phyloP scores from a whole-genome alignment of 2,797 vertebrate genomes.

The Cheracebus regulus region DNA sequence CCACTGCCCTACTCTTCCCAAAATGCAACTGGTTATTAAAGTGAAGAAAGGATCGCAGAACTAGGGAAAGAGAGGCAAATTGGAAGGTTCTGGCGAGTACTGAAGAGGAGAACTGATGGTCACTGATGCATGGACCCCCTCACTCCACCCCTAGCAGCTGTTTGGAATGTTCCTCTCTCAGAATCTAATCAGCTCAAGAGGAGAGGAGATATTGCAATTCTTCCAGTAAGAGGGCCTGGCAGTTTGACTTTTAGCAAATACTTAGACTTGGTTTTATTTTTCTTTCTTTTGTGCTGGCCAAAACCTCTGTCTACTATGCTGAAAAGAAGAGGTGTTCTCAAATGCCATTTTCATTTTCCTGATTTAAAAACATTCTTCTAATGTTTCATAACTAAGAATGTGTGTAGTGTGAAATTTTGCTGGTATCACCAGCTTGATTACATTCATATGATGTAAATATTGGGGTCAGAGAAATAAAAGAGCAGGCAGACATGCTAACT shows the following conservation, averaged over 20 bases:
- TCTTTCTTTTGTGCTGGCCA: background rate
- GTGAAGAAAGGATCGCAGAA: background rate
- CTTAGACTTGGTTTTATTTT: slow-evolving; percentile 20
- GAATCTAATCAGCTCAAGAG: background rate
- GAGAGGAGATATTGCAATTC: background rate
- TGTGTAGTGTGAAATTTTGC: background rate
- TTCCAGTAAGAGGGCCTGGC: background rate
- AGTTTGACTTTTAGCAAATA: background rate
- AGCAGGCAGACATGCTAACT: background rate
- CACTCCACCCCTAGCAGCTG: background rate
- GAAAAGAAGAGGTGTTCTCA: background rate
- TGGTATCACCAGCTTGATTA: background rate
- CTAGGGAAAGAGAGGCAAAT: background rate
- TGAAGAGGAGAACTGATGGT: background rate
- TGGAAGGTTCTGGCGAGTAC: background rate
- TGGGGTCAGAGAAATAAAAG: background rate
- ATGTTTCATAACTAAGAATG: slow-evolving; percentile 2
- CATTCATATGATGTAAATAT: background rate
- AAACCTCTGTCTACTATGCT: background rate
- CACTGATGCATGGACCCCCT: background rate
- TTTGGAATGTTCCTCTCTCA: background rate
- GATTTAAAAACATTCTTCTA: background rate
- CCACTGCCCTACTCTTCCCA: background rate
- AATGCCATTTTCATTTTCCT: background rate
- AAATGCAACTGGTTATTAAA: background rate